Evolutionary conservation across 2,797 vertebrate genomes (phyloP).

Genomic region (Gallinago stenura): DNA sequence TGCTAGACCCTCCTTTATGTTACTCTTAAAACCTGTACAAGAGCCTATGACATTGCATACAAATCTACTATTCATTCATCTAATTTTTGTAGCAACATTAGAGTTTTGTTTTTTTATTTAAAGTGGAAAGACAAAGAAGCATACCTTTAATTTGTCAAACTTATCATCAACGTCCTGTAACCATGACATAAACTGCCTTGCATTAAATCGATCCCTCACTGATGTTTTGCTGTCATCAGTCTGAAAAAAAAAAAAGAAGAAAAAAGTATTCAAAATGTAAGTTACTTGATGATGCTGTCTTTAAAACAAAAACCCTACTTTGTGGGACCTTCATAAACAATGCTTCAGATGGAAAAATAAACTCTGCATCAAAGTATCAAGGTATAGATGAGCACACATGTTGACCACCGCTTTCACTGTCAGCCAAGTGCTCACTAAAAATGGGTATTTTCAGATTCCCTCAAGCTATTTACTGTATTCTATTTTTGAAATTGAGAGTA

Average conservation of each 20-base stretch:
- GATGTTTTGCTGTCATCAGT: conserved; percentile 96
- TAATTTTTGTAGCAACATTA: not conserved
- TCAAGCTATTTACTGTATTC: not conserved
- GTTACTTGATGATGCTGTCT: not conserved
- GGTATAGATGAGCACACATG: not conserved
- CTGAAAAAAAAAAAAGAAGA: conserved; percentile 79
- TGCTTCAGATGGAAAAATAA: not conserved
- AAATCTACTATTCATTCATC: not conserved
- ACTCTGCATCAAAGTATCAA: not conserved
- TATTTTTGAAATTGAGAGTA: not conserved
- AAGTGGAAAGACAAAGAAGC: not conserved
- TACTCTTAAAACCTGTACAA: not conserved
- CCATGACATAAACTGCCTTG: conserved; percentile 99
- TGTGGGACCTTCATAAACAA: not conserved
- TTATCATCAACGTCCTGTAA: conserved; percentile 98
- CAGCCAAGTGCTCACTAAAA: not conserved
- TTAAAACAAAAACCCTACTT: not conserved
- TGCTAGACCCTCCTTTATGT: not conserved
- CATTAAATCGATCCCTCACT: conserved; percentile 96
- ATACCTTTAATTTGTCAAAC: conserved; percentile 98
- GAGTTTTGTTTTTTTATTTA: not conserved
- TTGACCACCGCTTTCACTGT: not conserved
- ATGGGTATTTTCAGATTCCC: not conserved
- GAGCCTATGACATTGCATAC: not conserved
- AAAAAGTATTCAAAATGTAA: not conserved